Conservation (phyloP, 2,888 invertebrate genomes). For the Watsonalla cultraria region DNA sequence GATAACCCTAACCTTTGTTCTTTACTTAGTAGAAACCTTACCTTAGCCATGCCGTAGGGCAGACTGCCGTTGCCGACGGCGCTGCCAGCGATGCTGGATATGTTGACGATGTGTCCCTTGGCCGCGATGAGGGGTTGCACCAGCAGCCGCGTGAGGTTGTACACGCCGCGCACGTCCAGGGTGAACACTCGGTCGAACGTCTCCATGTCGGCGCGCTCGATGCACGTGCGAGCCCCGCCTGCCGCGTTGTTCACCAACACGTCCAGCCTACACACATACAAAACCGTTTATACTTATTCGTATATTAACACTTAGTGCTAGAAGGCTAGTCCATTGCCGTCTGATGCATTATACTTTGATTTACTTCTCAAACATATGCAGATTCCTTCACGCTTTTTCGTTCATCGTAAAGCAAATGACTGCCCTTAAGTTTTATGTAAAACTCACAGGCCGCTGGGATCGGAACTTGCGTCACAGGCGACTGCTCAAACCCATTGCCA, state of each 20-base stretch:
- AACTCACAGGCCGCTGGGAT: no score
- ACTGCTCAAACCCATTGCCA: no score
- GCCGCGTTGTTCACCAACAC: slow-evolving; percentile 75
- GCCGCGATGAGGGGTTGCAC: slow-evolving; percentile 81
- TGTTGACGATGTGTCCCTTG: slow-evolving; percentile 84
- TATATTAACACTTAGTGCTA: no score
- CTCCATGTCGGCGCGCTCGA: slow-evolving; percentile 31
- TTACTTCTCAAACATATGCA: no score
- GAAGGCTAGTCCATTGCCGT: no score
- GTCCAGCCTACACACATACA: slow-evolving; percentile 13
- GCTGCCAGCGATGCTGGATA: slow-evolving; percentile 82
- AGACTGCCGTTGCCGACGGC: slow-evolving; percentile 89
- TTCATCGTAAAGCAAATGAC: no score
- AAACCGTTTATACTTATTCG: neutral
- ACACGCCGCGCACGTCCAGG: slow-evolving; percentile 80
- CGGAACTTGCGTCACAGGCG: no score
- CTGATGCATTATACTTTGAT: no score
- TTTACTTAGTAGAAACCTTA: slow-evolving; percentile 42
- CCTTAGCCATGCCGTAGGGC: slow-evolving; percentile 93
- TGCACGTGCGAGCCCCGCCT: slow-evolving; percentile 55
- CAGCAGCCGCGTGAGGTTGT: slow-evolving; percentile 81
- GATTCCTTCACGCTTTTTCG: no score
- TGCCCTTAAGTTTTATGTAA: no score
- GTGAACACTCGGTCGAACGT: slow-evolving; percentile 71
- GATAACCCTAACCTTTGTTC: no score